Conservation (phyloP, 2,113 vertebrate species). For the Dissostichus mawsoni region DNA sequence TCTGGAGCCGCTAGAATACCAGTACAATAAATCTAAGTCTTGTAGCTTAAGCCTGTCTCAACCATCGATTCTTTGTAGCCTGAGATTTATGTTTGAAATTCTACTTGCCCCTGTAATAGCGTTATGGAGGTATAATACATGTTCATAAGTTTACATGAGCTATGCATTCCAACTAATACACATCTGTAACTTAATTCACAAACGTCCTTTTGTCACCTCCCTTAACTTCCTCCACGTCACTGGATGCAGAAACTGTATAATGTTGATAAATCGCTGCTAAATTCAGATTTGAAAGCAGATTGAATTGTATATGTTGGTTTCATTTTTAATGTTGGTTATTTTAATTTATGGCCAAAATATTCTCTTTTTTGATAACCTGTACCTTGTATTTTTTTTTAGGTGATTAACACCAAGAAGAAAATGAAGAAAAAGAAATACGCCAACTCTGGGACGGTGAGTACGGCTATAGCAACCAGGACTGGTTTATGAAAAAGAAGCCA, state of each 20-base stretch:
- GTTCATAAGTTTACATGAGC: background rate
- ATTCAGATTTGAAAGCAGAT: too few relatives aligned
- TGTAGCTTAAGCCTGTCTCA: slow-evolving; percentile 21
- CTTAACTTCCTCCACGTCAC: background rate
- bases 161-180: background rate
- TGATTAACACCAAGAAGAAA: slow-evolving; percentile 95
- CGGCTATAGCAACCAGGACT: background rate
- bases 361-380: slow-evolving; percentile 8
- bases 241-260: too few relatives aligned
- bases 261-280: too few relatives aligned
- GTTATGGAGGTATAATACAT: background rate
- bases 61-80: background rate
- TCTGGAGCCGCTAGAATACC: slow-evolving; percentile 26
- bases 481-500: slow-evolving; percentile 33
- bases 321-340: too few relatives aligned
- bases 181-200: slow-evolving; percentile 15
- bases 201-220: background rate
- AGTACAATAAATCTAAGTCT: slow-evolving; percentile 29
- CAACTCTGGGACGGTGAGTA: slow-evolving; percentile 94
- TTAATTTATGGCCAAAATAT: too few relatives aligned
- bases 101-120: background rate
- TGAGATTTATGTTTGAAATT: slow-evolving; percentile 24
- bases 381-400: slow-evolving; percentile 75
- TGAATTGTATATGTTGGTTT: too few relatives aligned
- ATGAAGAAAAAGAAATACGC: slow-evolving; percentile 98